Percentiles rank a stretch among this genome's conserved stretches.
Conservation (phyloP, 1,140 invertebrate species). For the Drosophila pandora region DNA sequence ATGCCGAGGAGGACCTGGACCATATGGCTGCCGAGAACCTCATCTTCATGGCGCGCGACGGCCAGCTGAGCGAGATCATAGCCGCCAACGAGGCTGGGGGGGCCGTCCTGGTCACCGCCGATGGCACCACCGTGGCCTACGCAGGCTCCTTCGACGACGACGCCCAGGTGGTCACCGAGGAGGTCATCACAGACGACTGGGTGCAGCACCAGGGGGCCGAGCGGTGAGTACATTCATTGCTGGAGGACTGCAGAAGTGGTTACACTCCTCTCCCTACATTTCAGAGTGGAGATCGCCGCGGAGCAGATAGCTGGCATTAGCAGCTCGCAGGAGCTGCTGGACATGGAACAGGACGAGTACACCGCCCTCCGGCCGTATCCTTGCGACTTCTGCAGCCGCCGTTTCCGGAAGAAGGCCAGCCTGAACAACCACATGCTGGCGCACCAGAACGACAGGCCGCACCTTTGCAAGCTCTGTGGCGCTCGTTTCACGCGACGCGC, state of each 20-base stretch:
- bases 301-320: constrained; percentile 85
- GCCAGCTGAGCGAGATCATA: constrained; percentile 71
- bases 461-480: constrained; percentile 91
- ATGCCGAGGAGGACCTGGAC: constrained; percentile 79
- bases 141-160: constrained; percentile 83
- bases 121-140: constrained; percentile 84
- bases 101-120: constrained; percentile 83
- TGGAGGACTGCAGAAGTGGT: neutral
- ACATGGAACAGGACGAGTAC: constrained; percentile 92
- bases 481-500: constrained; percentile 90
- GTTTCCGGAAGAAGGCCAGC: constrained; percentile 92
- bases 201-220: constrained; percentile 88
- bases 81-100: constrained; percentile 77
- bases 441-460: constrained; percentile 91
- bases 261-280: neutral
- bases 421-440: constrained; percentile 93
- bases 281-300: constrained; percentile 87
- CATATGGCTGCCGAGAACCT: constrained; percentile 87
- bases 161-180: constrained; percentile 87
- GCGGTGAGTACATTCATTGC: constrained; percentile 84
- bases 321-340: constrained; percentile 86
- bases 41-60: constrained; percentile 86
- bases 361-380: constrained; percentile 92
- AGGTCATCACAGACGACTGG: constrained; percentile 91
- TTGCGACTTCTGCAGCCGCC: constrained; percentile 92